Conservation (phyloP, 2,797 vertebrate species). For the Acrossocheilus wenchowensis region DNA sequence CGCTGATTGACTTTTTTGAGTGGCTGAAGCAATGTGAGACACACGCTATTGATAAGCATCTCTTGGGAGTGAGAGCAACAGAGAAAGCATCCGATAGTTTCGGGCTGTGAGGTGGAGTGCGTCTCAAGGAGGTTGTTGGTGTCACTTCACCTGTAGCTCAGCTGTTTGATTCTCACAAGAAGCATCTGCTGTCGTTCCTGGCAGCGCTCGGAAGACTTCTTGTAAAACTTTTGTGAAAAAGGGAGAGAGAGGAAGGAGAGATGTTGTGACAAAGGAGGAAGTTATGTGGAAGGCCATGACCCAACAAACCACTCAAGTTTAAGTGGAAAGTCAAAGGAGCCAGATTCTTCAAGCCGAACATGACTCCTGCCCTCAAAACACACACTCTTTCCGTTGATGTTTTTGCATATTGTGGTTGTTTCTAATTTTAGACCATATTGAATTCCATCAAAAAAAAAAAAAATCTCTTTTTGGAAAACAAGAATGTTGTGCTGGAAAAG, state of each 20-base stretch:
- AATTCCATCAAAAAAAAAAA: neutral
- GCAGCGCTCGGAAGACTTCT: constrained; percentile 63
- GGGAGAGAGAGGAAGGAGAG: constrained; percentile 21
- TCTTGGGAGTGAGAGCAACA: constrained; percentile 6
- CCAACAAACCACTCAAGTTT: constrained; percentile 65
- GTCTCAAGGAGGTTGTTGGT: constrained; percentile 45
- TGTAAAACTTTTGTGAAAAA: constrained; percentile 52
- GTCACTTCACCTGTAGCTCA: constrained; percentile 79
- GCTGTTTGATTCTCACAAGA: constrained; percentile 63
- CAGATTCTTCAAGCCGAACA: constrained; percentile 39
- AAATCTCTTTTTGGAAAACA: constrained; percentile 4
- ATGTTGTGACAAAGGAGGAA: constrained; percentile 69
- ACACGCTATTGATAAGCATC: constrained; percentile 39
- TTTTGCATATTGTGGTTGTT: constrained; percentile 33
- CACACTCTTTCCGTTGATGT: constrained; percentile 3
- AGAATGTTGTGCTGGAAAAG: constrained; percentile 17
- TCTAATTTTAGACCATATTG: constrained; percentile 29
- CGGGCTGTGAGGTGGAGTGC: neutral
- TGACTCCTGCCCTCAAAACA: constrained; percentile 20
- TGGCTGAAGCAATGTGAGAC: constrained; percentile 34
- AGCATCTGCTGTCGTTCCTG: constrained; percentile 52
- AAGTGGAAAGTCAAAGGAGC: constrained; percentile 64
- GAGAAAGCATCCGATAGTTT: constrained; percentile 6
- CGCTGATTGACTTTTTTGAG: constrained; percentile 39
- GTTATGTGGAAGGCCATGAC: constrained; percentile 67